Conservation (phyloP, 37 sponge, comb jelly and placozoan genomes). For the Diacarnus erythraeanus region DNA sequence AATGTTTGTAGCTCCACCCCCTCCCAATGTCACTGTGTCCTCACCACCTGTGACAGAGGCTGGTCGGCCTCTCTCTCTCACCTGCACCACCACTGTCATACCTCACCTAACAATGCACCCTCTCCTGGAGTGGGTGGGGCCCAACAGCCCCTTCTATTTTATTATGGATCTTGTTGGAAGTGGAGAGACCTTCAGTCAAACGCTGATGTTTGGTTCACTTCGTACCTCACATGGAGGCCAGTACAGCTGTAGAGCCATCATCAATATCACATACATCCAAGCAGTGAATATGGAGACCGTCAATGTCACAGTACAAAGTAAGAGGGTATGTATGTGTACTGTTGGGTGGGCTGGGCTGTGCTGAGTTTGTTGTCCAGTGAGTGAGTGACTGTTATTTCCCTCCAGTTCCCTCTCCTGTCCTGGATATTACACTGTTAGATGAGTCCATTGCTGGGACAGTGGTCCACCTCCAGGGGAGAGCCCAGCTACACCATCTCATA, state of each 20-base stretch:
- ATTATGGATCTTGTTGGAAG: neutral
- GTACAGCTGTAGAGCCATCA: slow-evolving; percentile 35
- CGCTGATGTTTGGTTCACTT: slow-evolving; percentile 19
- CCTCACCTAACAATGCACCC: slow-evolving; percentile 8
- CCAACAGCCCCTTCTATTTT: neutral
- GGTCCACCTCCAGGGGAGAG: neutral
- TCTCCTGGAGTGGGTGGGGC: slow-evolving; percentile 13
- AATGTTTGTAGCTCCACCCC: slow-evolving; percentile 12
- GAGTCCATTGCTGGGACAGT: slow-evolving; percentile 2
- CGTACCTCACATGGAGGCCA: slow-evolving; percentile 37
- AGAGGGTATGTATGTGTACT: neutral
- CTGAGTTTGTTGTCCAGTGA: neutral
- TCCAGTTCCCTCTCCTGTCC: slow-evolving; percentile 14
- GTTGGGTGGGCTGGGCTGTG: neutral
- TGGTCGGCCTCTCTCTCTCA: slow-evolving; percentile 31
- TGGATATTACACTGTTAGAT: neutral
- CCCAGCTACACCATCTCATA: slow-evolving; percentile 1
- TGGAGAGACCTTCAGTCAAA: neutral
- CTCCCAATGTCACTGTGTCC: slow-evolving; percentile 14
- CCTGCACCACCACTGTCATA: slow-evolving; percentile 14
- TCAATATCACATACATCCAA: neutral
- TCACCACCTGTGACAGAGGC: neutral
- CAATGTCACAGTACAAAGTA: slow-evolving; percentile 21
- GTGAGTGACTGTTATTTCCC: neutral
- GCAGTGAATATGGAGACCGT: neutral